These are phyloP conservation scores for Potorous gilbertii DNA, from an alignment of 2,797 vertebrate species.

Conservation along the genomic window DNA sequence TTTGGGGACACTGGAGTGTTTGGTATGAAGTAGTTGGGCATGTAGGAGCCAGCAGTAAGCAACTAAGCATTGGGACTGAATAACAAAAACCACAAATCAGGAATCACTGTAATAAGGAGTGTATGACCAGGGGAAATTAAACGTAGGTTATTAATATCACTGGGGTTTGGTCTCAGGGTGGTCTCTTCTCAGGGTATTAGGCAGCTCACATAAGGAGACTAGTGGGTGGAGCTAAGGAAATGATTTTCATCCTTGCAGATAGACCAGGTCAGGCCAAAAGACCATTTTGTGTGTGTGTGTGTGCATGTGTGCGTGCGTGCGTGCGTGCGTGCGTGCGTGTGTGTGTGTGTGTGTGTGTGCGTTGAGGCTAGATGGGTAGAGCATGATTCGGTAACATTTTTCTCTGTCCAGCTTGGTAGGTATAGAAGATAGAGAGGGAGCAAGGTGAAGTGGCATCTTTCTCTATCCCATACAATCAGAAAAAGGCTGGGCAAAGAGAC, in stretches of 20 bases:
- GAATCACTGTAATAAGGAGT: neutral
- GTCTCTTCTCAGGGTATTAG: neutral
- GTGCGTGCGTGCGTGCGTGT: too few species aligned
- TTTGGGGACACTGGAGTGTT: too few species aligned
- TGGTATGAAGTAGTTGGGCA: neutral
- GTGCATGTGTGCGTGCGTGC: too few species aligned
- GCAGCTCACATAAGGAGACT: neutral
- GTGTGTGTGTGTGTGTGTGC: too few species aligned
- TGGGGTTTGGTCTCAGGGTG: neutral
- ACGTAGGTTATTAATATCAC: neutral
- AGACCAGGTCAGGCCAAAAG: neutral
- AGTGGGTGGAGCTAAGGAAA: neutral
- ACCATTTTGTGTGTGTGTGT: neutral
- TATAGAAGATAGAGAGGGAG: neutral
- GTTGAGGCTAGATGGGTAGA: too few species aligned
- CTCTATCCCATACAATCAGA: neutral
- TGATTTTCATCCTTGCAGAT: neutral
- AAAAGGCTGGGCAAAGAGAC: neutral
- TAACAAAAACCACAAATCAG: neutral
- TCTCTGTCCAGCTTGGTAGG: neutral
- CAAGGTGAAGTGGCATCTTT: neutral
- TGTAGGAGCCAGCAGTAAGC: neutral
- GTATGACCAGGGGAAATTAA: neutral
- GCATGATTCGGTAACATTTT: neutral
- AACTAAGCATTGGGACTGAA: too few species aligned